Evolutionary conservation across 2,888 invertebrate genomes (phyloP), one percentile per base, ranked within the genome.

Genomic region (Melanargia galathea): DNA sequence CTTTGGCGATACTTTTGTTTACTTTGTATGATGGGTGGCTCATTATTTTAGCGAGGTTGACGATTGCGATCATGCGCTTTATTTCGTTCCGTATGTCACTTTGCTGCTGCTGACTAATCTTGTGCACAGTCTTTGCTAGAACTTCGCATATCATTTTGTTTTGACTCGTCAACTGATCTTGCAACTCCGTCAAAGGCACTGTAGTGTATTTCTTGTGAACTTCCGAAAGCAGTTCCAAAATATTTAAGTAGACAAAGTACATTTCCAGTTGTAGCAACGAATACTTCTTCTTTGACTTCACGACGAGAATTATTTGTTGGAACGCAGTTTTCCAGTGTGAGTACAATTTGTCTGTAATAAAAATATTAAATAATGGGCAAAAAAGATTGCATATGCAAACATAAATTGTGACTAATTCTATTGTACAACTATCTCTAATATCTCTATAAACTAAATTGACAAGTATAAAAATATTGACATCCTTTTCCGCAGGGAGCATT

Each of bases 61-160:
- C 70, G 11, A 84, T 80, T 3, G 80, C 71, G 64, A 83, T 78
- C 69, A 84, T 65, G 1, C 90, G 82, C 64, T 80, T 81, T 38
- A 89, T 74, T 70, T 90, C 90, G 60, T 76, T 77, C 5, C 69
- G 68, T 5, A 87, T 76, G 63, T 90, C 89, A 11, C 72, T 73
- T 71, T 88, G 88, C 58, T 84, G 85, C 66, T 89, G 89, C 73
- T 81, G 75, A 65, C 85, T 87, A 58, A 90, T 75, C 73, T 88
- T 87, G 2, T 79, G 66, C 35, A 75, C 66, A 16, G 77, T 78
- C 7, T 71, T 71, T 1, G 62, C 62, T 5, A 89, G 75, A 24
- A 73, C 70, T 3, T 48, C 46, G 60, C 81, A 79, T 62, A 88
- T 65, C 1, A 76, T 60, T 62, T 73, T 59, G 2, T 82, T 73